Evolutionary conservation across 1,140 invertebrate genomes (phyloP).

Genomic region (Sminthurinus signatus): DNA sequence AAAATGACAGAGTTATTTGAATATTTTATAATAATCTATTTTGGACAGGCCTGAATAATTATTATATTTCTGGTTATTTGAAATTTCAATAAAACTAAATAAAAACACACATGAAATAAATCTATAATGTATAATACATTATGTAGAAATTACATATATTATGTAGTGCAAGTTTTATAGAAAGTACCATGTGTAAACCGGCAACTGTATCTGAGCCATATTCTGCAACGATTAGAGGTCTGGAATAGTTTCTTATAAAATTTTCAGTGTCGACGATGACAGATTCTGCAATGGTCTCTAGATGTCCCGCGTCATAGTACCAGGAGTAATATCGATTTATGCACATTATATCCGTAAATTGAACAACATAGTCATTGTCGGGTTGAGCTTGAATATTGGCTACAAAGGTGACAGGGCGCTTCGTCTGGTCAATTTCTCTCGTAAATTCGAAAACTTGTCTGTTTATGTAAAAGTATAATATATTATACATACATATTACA

Average conservation of each 20-base stretch:
- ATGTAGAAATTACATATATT: too few relatives aligned
- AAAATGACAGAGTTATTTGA: too few relatives aligned
- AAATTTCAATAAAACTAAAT: too few relatives aligned
- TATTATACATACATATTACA: not conserved
- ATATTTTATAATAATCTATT: too few relatives aligned
- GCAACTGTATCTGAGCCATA: not conserved
- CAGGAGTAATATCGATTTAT: not conserved
- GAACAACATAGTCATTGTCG: not conserved
- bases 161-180: too few relatives aligned
- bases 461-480: constrained; percentile 18
- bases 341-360: not conserved
- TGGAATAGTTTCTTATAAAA: not conserved
- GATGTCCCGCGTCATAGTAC: not conserved
- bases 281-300: not conserved
- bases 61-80: too few relatives aligned
- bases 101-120: too few relatives aligned
- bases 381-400: constrained; percentile 40
- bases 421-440: constrained; percentile 41
- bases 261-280: not conserved
- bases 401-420: constrained; percentile 44
- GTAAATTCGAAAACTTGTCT: constrained; percentile 43
- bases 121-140: too few relatives aligned
- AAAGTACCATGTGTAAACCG: constrained; percentile 8
- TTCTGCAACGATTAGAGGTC: not conserved
- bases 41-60: too few relatives aligned